A percentile compares a stretch with the other conserved stretches of the same genome.
Conservation (phyloP, 2,888 invertebrate genomes). For the Lysandra coridon region DNA sequence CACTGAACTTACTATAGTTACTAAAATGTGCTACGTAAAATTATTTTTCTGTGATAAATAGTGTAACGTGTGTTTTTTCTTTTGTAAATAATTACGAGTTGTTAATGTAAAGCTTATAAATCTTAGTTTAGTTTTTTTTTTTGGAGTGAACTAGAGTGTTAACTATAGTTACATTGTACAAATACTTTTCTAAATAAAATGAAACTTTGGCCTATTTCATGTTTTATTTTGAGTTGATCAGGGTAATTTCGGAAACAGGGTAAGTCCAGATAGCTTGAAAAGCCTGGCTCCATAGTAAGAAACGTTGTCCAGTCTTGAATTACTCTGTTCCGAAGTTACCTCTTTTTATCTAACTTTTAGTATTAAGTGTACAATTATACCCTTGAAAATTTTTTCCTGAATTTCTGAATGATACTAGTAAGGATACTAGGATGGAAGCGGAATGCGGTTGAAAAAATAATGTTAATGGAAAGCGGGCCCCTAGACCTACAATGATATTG, state of each 20-base stretch:
- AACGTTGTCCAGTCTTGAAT: no score
- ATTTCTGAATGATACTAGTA: no score
- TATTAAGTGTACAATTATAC: no score
- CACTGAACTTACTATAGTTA: background rate
- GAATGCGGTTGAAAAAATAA: no score
- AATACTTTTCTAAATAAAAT: slow-evolving; percentile 79
- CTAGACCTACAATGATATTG: no score
- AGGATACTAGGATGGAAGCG: no score
- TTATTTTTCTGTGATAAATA: slow-evolving; percentile 81
- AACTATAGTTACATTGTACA: slow-evolving; percentile 73
- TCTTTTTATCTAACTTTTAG: no score
- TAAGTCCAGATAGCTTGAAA: no score
- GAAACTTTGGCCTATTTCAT: slow-evolving; percentile 76
- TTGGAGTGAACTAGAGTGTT: slow-evolving; percentile 53
- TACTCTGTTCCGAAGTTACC: no score
- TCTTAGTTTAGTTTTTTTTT: slow-evolving; percentile 54
- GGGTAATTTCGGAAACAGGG: background rate
- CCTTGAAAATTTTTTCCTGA: no score
- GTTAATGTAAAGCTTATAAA: slow-evolving; percentile 65
- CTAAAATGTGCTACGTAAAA: slow-evolving; percentile 48
- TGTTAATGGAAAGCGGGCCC: no score
- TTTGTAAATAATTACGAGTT: slow-evolving; percentile 66
- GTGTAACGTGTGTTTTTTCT: slow-evolving; percentile 59
- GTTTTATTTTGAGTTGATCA: slow-evolving; percentile 48
- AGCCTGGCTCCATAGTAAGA: no score